Percentiles rank a stretch among this genome's conserved stretches.
phyloP scores from a whole-genome alignment of 2,888 invertebrate genomes.

The Cybosia mesomella region DNA sequence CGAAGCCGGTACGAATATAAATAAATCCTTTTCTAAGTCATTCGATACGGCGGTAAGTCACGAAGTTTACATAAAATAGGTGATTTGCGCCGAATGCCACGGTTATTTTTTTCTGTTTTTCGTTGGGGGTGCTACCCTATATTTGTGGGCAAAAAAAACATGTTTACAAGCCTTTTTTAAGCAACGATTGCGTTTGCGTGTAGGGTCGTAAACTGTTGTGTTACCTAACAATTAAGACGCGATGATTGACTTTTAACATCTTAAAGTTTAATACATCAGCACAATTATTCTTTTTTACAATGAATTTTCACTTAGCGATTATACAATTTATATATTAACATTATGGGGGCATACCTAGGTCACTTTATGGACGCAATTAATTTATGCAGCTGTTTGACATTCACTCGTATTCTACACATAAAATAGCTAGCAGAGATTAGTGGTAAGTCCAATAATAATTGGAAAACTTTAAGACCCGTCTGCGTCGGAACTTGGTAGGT shows the following conservation, averaged over 20 bases:
- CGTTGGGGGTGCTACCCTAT: slow-evolving; percentile 73
- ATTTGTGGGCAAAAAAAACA: slow-evolving; percentile 73
- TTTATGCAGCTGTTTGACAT: slow-evolving; percentile 41
- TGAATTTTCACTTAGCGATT: neutral
- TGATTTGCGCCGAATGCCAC: slow-evolving; percentile 82
- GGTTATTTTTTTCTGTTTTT: slow-evolving; percentile 73
- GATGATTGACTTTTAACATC: slow-evolving; percentile 66
- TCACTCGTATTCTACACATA: slow-evolving; percentile 40
- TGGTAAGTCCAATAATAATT: slow-evolving; percentile 58
- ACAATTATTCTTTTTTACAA: neutral
- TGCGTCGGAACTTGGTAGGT: slow-evolving; percentile 58
- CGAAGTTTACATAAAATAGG: slow-evolving; percentile 87
- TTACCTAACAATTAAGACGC: slow-evolving; percentile 68
- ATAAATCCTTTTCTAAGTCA: slow-evolving; percentile 85
- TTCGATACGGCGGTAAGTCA: slow-evolving; percentile 85
- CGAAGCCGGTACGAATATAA: slow-evolving; percentile 71
- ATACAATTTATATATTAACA: neutral
- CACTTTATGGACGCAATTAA: slow-evolving; percentile 43
- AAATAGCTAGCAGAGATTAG: slow-evolving; percentile 49
- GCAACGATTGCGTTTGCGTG: slow-evolving; percentile 40
- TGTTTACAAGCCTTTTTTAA: slow-evolving; percentile 81
- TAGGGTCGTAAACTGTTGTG: slow-evolving; percentile 75
- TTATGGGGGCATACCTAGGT: slow-evolving; percentile 14
- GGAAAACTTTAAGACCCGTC: slow-evolving; percentile 65
- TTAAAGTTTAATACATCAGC: slow-evolving; percentile 20